Conservation (phyloP, 2,888 invertebrate genomes). For the Caenorhabditis afra region DNA sequence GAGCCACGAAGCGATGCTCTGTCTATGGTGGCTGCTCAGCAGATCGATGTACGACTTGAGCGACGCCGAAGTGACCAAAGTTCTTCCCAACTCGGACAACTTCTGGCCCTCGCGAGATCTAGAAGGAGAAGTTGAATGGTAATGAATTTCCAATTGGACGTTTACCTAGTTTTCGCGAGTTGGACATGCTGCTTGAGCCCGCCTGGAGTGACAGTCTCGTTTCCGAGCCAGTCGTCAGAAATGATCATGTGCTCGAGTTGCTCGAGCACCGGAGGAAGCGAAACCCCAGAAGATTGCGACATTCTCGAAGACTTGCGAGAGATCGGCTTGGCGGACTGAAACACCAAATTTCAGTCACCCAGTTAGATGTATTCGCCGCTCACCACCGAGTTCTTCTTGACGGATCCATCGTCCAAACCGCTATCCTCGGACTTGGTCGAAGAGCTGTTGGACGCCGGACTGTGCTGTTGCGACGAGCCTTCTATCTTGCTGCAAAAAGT, state of each 20-base stretch:
- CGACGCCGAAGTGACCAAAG: slow-evolving; percentile 73
- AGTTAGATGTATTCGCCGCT: not conserved
- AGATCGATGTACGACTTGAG: slow-evolving; percentile 75
- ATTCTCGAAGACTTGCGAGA: slow-evolving; percentile 63
- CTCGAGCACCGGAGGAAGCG: slow-evolving; percentile 67
- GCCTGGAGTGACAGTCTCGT: slow-evolving; percentile 41
- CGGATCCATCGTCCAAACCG: slow-evolving; percentile 66
- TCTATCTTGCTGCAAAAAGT: slow-evolving; percentile 61
- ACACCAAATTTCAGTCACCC: too few species aligned
- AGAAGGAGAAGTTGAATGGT: not conserved
- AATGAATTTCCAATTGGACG: slow-evolving; percentile 28
- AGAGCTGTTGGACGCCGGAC: slow-evolving; percentile 66
- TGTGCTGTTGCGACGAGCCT: slow-evolving; percentile 64
- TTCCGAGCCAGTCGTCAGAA: slow-evolving; percentile 72
- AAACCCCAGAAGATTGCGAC: slow-evolving; percentile 64
- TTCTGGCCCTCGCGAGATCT: slow-evolving; percentile 68
- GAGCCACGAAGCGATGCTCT: slow-evolving; percentile 73
- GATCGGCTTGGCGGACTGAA: slow-evolving; percentile 56
- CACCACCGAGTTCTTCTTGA: slow-evolving; percentile 49
- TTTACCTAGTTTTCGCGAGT: slow-evolving; percentile 63
- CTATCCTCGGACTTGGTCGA: slow-evolving; percentile 69
- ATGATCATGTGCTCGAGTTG: slow-evolving; percentile 77
- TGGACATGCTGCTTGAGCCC: slow-evolving; percentile 56
- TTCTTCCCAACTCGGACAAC: slow-evolving; percentile 73
- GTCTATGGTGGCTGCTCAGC: slow-evolving; percentile 71